A percentile compares a stretch with the other conserved stretches of the same genome.
phyloP scores from a whole-genome alignment of 2,888 invertebrate species.

The Mechanitis mazaeus region DNA sequence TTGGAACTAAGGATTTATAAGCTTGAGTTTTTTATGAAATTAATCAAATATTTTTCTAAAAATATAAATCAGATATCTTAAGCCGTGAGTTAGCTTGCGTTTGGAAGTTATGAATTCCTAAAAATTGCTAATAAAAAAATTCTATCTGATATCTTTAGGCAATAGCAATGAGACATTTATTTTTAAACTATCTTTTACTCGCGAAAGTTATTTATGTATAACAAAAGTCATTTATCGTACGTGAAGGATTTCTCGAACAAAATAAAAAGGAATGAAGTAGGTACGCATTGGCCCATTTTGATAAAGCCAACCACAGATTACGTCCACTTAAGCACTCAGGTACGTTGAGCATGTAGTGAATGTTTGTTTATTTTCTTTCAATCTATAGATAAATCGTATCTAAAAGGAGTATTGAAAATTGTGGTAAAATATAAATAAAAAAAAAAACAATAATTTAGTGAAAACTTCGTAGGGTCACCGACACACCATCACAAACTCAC shows the following conservation, averaged over 20 bases:
- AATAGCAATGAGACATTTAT: conserved; percentile 16
- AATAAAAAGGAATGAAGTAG: conserved; percentile 45
- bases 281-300: conserved; percentile 71
- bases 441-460: conserved; percentile 36
- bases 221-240: conserved; percentile 46
- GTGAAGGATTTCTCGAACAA: conserved; percentile 44
- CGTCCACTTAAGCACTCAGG: conserved; percentile 49
- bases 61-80: no score
- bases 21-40: not conserved
- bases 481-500: conserved; percentile 59
- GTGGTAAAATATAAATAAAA: not conserved
- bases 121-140: no score
- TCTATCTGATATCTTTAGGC: no score
- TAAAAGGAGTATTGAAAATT: not conserved
- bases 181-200: conserved; percentile 19
- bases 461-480: conserved; percentile 68
- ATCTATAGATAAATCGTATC: not conserved
- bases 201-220: conserved; percentile 38
- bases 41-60: not conserved
- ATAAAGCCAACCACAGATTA: conserved; percentile 69
- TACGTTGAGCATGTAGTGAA: conserved; percentile 34
- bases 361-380: conserved; percentile 12
- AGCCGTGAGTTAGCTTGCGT: no score
- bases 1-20: not conserved
- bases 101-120: no score